Evolutionary conservation across 1,140 invertebrate genomes (phyloP), one percentile per base, ranked within the genome.

Genomic region (Lerema accius): DNA sequence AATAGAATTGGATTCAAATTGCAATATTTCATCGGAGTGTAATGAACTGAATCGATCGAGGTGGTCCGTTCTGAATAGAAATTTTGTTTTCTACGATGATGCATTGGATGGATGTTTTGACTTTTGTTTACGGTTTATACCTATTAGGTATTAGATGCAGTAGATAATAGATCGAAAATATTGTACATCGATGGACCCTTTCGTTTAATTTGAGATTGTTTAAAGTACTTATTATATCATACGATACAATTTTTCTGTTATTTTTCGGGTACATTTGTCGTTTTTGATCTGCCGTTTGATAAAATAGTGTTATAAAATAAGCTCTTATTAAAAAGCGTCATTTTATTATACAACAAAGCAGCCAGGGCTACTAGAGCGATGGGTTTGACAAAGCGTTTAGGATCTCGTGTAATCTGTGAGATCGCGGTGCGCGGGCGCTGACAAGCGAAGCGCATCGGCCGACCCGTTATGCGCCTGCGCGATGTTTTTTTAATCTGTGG

Each of bases 381-480:
- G 11, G 10, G 19, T 50, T 4, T 35, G 13, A 37, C 14, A 17
- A 50, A 50, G 10, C 35, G 15, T 16, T 51, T 42, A 7, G 7
- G 28, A 32, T 4, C 28, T 23, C 5, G 5, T 32, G 9, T 32
- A 37, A 11, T 37, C 35, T 37, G 35, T 11, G 4, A 46, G 23
- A 35, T 45, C 5, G 5, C 16, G 15, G 26, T 46, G 42, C 53
- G 55, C 55, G 26, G n/a, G 55, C 55, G 55, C 26, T 81, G 83
- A 74, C 83, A 78, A 77, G 59, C 79, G 76, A 60, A 83, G 82
- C 84, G 86, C 78, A 82, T 82, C 86, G 82, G 35, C 49, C 65
- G 73, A 45, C 68, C 86, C 86, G 84, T 86, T 86, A 89, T 81
- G 74, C 76, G 77, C 73, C 65, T 65, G 73, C 74, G 73, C 59